These are phyloP conservation scores for Danaus plexippus DNA, from an alignment of 1,140 invertebrate species.

Conservation along the genomic window DNA sequence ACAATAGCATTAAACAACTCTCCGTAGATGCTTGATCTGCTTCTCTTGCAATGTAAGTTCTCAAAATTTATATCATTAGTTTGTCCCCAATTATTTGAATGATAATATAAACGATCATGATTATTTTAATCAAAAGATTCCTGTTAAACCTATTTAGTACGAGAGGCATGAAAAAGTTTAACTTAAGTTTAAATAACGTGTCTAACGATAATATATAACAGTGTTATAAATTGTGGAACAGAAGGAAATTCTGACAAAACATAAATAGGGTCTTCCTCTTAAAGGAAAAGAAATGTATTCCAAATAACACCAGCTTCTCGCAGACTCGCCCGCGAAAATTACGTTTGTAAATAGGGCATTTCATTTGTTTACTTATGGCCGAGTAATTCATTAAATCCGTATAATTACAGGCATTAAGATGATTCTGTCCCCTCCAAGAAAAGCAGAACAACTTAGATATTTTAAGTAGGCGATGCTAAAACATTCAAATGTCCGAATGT, in stretches of 20 bases:
- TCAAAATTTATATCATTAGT: background rate
- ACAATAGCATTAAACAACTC: slow-evolving; percentile 36
- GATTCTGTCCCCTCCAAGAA: slow-evolving; percentile 54
- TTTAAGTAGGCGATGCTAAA: slow-evolving; percentile 57
- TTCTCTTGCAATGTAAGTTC: slow-evolving; percentile 21
- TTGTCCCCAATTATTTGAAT: too few species aligned
- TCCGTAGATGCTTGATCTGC: slow-evolving; percentile 33
- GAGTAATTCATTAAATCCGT: slow-evolving; percentile 66
- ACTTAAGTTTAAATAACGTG: too few species aligned
- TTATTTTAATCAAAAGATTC: too few species aligned
- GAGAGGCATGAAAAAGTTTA: too few species aligned
- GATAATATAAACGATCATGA: too few species aligned
- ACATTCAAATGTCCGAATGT: slow-evolving; percentile 62
- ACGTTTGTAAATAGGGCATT: slow-evolving; percentile 66
- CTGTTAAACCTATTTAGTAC: too few species aligned
- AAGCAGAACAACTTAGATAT: slow-evolving; percentile 41
- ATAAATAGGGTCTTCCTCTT: too few species aligned
- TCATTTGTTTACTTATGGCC: slow-evolving; percentile 67
- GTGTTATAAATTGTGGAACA: too few species aligned
- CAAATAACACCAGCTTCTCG: slow-evolving; percentile 15
- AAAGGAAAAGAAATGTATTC: slow-evolving; percentile 27
- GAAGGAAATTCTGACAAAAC: too few species aligned
- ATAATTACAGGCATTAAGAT: slow-evolving; percentile 69
- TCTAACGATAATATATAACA: too few species aligned
- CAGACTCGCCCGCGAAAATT: slow-evolving; percentile 45